Evolutionary conservation across 2,113 vertebrate genomes (phyloP), one percentile per base, ranked within the genome.

Genomic region (Passer domesticus): DNA sequence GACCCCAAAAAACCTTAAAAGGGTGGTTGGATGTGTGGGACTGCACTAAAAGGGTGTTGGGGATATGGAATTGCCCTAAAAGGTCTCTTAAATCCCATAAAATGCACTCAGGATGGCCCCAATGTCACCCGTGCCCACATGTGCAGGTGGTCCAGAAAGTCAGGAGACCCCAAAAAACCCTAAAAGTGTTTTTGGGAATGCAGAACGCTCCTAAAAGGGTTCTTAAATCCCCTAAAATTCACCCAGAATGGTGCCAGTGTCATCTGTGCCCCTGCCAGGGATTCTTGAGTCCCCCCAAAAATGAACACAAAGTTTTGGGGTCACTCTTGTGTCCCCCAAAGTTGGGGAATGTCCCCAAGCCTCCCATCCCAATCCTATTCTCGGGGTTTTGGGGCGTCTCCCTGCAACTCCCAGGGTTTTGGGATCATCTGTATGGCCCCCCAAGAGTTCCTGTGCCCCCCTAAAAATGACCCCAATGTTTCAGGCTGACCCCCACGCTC

Each of bases 181-280:
- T 35, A 35, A 27, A 20, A 52, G 6, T 6, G 7, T 16, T 4
- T 7, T 10, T 35, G 8, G 8, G 30, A 2, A 23, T 6, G 9
- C 3, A 5, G 3, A 1, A 19, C 3, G 3, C 2, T 18, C 8
- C 31, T 25, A 47, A n/a, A 67, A 35, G 7, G 2, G 5, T 33
- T 1, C 5, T 15, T 3, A 15, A 14, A 20, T 6, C 6, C 30
- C 41, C 8, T 17, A 58, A 58, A 74, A 13, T 3, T 0, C 6
- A 33, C 7, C 18, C 4, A 2, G 4, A 6, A 35, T 1, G 4
- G 31, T 9, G 4, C 31, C 70, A 56, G 7, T 1, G 17, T 15
- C 35, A 39, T 46, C n/a, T 50, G 47, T 16, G 20, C 13, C 17
- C 28, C 52, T 16, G 17, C 28, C 16, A 30, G 28, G 28, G 11